Evolutionary conservation across 2,797 vertebrate genomes (phyloP).

Genomic region (Coranthus polyacanthus): DNA sequence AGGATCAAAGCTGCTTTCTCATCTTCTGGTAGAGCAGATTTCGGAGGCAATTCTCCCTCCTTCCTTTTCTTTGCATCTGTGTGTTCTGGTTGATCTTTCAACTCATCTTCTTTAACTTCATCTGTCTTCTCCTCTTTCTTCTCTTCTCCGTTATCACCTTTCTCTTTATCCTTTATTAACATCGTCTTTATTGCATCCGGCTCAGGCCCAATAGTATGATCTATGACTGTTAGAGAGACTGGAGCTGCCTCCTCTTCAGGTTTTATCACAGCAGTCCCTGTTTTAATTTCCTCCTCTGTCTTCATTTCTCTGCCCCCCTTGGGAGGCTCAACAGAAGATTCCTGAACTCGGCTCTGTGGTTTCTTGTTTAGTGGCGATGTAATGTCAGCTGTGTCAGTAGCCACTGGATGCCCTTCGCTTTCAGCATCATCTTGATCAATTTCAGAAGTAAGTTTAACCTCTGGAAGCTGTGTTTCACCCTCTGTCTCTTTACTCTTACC

Average conservation of each 20-base stretch:
- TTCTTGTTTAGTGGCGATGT: conserved; percentile 30
- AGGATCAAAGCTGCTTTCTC: conserved; percentile 81
- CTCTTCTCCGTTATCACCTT: conserved; percentile 42
- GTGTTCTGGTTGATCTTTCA: conserved; percentile 23
- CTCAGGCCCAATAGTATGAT: conserved; percentile 16
- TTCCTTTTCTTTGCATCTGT: conserved; percentile 36
- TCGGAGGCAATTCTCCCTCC: conserved; percentile 54
- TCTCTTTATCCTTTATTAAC: conserved; percentile 35
- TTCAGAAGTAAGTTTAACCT: conserved; percentile 1
- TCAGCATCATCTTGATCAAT: conserved; percentile 26
- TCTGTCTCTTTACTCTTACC: conserved; percentile 64
- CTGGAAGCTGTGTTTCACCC: conserved; percentile 20
- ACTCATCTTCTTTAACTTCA: conserved; percentile 17
- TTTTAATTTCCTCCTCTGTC: conserved; percentile 16
- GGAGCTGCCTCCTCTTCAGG: conserved; percentile 11
- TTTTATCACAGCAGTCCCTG: conserved; percentile 11
- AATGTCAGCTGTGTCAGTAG: conserved; percentile 5
- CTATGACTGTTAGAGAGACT: conserved; percentile 1
- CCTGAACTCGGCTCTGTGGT: conserved; percentile 4
- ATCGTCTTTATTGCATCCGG: not conserved
- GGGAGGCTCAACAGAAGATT: not conserved
- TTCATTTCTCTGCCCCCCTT: not conserved
- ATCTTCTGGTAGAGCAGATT: conserved; percentile 57
- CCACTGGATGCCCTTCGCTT: not conserved
- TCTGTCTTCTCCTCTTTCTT: conserved; percentile 57